Evolutionary conservation across 2,888 invertebrate genomes (phyloP).

Genomic region (Leptinotarsa juncta): DNA sequence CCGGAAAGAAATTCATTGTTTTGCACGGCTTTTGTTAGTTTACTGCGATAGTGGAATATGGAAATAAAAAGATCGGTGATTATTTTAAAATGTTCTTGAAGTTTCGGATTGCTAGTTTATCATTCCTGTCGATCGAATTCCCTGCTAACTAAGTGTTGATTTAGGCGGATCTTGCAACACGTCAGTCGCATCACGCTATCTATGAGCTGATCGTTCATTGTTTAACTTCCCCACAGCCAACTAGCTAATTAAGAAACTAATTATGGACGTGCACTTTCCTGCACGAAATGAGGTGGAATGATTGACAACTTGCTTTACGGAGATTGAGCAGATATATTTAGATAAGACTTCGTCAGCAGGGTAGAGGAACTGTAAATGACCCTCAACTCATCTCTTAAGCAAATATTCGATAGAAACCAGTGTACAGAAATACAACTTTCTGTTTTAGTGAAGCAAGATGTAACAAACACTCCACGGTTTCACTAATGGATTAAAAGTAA

Average conservation of each 20-base stretch:
- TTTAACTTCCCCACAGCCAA: slow-evolving; percentile 22
- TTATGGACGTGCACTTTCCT: slow-evolving; percentile 5
- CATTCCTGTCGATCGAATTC: not conserved
- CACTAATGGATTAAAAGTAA: no score
- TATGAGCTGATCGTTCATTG: slow-evolving; percentile 16
- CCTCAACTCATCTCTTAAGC: not conserved
- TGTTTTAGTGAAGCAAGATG: no score
- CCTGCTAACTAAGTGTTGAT: slow-evolving; percentile 1
- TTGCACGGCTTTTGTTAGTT: not conserved
- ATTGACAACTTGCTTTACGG: not conserved
- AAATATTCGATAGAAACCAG: not conserved
- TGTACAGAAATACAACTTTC: no score
- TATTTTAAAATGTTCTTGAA: not conserved
- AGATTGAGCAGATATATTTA: not conserved
- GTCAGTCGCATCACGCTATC: slow-evolving; percentile 14
- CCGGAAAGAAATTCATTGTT: not conserved
- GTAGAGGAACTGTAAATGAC: not conserved
- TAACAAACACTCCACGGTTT: no score
- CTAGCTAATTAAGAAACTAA: slow-evolving; percentile 8
- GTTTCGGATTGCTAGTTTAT: not conserved
- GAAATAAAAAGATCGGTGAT: not conserved
- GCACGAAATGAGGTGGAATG: slow-evolving; percentile 5
- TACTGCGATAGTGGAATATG: not conserved
- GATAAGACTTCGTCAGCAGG: not conserved
- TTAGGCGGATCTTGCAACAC: not conserved